phyloP scores from a whole-genome alignment of 2,113 vertebrate genomes.

The Planiliza haematocheilus region DNA sequence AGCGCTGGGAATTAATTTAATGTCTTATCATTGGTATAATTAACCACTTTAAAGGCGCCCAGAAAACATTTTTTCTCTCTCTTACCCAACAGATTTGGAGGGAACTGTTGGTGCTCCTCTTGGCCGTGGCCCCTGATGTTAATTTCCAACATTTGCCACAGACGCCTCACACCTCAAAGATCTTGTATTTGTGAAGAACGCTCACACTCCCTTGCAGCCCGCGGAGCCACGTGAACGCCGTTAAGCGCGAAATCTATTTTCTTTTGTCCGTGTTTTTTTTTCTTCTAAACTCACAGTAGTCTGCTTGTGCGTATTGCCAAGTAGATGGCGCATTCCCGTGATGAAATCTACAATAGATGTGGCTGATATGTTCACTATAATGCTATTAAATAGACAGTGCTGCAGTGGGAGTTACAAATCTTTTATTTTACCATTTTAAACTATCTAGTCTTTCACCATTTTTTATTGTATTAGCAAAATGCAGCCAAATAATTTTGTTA shows the following conservation, averaged over 20 bases:
- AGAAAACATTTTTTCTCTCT: not conserved
- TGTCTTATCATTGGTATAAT: not conserved
- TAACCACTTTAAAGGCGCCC: not conserved
- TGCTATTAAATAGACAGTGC: no score
- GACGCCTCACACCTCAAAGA: constrained; percentile 30
- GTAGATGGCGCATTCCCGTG: no score
- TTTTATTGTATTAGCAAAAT: no score
- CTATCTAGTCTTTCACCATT: no score
- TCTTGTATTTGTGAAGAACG: not conserved
- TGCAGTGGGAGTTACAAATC: no score
- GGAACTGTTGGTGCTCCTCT: constrained; percentile 14
- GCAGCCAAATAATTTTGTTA: no score
- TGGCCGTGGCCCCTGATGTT: constrained; percentile 31
- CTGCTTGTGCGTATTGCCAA: no score
- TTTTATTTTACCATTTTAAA: no score
- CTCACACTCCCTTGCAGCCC: constrained; percentile 1
- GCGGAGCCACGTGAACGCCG: not conserved
- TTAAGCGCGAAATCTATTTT: not conserved
- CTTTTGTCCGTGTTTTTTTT: not conserved
- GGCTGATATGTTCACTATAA: no score
- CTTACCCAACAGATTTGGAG: constrained; percentile 14
- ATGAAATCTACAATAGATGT: no score
- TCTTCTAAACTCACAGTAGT: no score
- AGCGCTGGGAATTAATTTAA: not conserved
- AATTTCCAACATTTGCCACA: constrained; percentile 14